Percentiles rank a stretch among this genome's conserved stretches.
Evolutionary conservation across 2,888 invertebrate species (phyloP).

Genomic region (Nycteola revayana): DNA sequence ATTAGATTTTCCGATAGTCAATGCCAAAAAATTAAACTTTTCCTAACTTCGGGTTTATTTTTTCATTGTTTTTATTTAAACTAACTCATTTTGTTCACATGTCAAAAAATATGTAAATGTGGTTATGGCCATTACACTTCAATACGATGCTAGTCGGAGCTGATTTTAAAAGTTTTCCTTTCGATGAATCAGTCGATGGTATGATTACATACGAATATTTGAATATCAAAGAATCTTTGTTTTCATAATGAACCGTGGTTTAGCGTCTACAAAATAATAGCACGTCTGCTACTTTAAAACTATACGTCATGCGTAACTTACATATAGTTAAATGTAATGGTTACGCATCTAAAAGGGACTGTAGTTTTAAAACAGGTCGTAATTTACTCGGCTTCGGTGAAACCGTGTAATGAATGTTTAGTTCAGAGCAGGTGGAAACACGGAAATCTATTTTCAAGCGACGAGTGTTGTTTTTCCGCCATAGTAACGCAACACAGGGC

Average conservation of each 20-base stretch:
- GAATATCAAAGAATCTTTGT: conserved; percentile 35
- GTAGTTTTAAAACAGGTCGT: conserved; percentile 36
- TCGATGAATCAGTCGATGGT: too few species aligned
- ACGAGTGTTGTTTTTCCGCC: conserved; percentile 74
- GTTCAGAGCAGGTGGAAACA: conserved; percentile 56
- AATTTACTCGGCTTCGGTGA: conserved; percentile 34
- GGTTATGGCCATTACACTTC: too few species aligned
- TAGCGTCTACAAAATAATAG: conserved; percentile 30
- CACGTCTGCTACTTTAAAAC: conserved; percentile 11
- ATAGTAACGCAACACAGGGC: conserved; percentile 66
- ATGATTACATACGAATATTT: too few species aligned
- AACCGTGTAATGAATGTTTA: conserved; percentile 51
- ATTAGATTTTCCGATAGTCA: too few species aligned
- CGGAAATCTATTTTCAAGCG: conserved; percentile 73
- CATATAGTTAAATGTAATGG: conserved; percentile 21
- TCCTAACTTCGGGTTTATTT: too few species aligned
- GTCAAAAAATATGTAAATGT: too few species aligned
- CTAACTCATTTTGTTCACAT: too few species aligned
- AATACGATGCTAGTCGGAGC: too few species aligned
- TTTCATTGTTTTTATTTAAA: too few species aligned
- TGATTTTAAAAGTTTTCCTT: too few species aligned
- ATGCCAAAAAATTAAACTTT: too few species aligned
- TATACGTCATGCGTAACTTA: conserved; percentile 23
- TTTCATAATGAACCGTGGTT: conserved; percentile 36
- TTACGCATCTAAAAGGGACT: conserved; percentile 21